Evolutionary conservation across 2,113 vertebrate species (phyloP).

Genomic region (Cricetomys ansorgei): DNA sequence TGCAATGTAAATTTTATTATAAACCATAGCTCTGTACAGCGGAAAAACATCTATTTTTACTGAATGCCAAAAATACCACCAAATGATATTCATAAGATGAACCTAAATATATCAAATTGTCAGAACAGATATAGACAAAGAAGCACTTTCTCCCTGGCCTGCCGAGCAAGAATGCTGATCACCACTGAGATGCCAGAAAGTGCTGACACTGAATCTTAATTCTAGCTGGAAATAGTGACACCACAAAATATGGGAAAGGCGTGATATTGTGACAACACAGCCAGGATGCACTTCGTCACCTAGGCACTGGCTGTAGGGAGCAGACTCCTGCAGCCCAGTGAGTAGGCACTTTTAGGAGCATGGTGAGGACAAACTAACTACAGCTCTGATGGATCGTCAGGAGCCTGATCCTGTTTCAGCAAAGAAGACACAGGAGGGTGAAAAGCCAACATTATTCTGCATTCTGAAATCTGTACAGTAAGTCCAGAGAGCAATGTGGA

Average conservation of each 20-base stretch:
- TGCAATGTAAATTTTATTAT: conserved; percentile 73
- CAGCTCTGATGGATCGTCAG: not conserved
- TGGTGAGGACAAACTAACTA: not conserved
- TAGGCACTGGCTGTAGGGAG: not conserved
- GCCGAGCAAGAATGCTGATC: conserved; percentile 67
- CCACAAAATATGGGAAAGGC: not conserved
- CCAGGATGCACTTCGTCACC: not conserved
- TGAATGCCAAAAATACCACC: conserved; percentile 66
- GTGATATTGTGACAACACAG: not conserved
- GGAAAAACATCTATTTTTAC: conserved; percentile 78
- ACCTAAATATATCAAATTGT: conserved; percentile 79
- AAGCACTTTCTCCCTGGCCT: conserved; percentile 16
- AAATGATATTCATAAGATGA: conserved; percentile 77
- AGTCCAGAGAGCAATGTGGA: conserved; percentile 6
- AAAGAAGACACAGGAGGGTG: not conserved
- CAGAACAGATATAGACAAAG: conserved; percentile 69
- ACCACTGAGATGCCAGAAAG: conserved; percentile 44
- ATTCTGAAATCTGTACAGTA: not conserved
- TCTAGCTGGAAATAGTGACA: conserved; percentile 26
- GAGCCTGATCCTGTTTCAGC: not conserved
- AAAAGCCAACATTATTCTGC: conserved; percentile 19
- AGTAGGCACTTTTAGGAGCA: conserved; percentile 5
- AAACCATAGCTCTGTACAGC: conserved; percentile 61
- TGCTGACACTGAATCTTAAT: not conserved
- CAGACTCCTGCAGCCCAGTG: not conserved